Conservation (phyloP, 2,113 vertebrate species). For the Neofelis nebulosa region DNA sequence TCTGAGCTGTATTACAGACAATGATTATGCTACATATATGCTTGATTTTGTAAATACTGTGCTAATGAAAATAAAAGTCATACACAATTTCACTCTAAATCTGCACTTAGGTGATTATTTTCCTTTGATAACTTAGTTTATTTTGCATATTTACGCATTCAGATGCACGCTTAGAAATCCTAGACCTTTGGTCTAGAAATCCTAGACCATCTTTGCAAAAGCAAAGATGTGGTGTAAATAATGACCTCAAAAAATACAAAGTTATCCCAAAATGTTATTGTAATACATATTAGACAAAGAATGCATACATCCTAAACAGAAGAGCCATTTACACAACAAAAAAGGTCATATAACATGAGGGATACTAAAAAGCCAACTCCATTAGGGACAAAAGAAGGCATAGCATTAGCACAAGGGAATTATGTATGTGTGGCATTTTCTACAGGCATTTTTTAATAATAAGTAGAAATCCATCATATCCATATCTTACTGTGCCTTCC, state of each 20-base stretch:
- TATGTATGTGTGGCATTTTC: slow-evolving; percentile 74
- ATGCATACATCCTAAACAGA: slow-evolving; percentile 44
- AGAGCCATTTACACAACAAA: slow-evolving; percentile 67
- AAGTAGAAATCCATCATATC: slow-evolving; percentile 69
- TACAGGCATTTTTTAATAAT: slow-evolving; percentile 55
- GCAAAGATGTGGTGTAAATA: slow-evolving; percentile 33
- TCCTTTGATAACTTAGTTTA: background rate
- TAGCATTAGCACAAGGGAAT: background rate
- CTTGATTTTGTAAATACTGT: background rate
- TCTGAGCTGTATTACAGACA: background rate
- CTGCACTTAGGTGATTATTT: background rate
- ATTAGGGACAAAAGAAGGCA: slow-evolving; percentile 50
- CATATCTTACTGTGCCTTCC: background rate
- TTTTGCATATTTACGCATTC: background rate
- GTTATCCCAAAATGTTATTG: slow-evolving; percentile 68
- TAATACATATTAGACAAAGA: slow-evolving; percentile 70
- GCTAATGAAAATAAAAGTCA: slow-evolving; percentile 11
- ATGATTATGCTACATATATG: background rate
- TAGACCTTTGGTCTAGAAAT: background rate
- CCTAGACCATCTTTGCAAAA: background rate
- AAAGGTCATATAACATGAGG: slow-evolving; percentile 62
- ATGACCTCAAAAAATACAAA: slow-evolving; percentile 19
- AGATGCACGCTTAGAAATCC: background rate
- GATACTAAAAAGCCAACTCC: slow-evolving; percentile 60
- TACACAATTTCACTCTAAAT: background rate